A percentile compares a stretch with the other conserved stretches of the same genome.
These are phyloP conservation scores for Rosalia funebris DNA, from an alignment of 2,888 invertebrate species.

Conservation along the genomic window DNA sequence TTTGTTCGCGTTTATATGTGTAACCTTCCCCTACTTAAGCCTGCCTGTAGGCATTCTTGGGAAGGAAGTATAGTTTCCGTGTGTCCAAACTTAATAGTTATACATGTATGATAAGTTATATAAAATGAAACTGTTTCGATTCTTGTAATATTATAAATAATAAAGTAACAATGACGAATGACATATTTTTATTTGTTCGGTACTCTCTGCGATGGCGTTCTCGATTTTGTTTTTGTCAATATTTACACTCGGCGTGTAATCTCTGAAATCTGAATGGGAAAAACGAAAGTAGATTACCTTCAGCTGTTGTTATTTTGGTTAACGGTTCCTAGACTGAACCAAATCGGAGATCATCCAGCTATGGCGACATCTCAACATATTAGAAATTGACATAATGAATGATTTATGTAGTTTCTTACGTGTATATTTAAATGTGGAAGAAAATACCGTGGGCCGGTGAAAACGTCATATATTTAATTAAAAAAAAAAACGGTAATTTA, in stretches of 20 bases:
- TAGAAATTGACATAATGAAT: slow-evolving; percentile 11
- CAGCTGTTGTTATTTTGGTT: not conserved
- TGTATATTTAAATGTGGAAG: slow-evolving; percentile 3
- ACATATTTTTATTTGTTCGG: too few species aligned
- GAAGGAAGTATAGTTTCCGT: too few species aligned
- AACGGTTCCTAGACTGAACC: not conserved
- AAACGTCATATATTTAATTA: slow-evolving; percentile 6
- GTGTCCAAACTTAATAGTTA: too few species aligned
- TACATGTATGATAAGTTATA: too few species aligned
- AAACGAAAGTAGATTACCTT: slow-evolving; percentile 10
- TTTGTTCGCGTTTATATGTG: too few species aligned
- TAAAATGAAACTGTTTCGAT: too few species aligned
- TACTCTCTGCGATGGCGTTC: too few species aligned
- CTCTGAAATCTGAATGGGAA: slow-evolving; percentile 1
- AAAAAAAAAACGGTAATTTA: not conserved
- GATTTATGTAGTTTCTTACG: not conserved
- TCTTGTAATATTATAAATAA: too few species aligned
- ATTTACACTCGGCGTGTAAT: not conserved
- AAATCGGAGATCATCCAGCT: not conserved
- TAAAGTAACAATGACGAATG: too few species aligned
- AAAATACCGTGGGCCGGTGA: slow-evolving; percentile 5
- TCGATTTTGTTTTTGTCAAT: not conserved
- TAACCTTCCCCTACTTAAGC: too few species aligned
- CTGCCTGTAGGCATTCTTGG: too few species aligned
- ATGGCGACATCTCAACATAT: not conserved